Base-by-base conservation (phyloP, 2,888 invertebrate species). In the Antitype chi region DNA sequence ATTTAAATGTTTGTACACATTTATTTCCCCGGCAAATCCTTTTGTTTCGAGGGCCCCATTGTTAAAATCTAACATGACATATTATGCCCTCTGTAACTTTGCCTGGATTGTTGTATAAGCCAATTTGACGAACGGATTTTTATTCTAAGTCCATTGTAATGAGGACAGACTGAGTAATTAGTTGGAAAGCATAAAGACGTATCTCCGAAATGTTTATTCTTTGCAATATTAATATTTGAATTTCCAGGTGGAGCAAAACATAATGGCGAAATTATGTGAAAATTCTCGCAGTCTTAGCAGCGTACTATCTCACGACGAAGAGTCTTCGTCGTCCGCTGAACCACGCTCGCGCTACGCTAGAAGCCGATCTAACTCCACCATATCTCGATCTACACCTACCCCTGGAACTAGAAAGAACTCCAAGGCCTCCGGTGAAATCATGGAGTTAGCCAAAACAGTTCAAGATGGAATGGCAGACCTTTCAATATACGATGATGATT, bases 391-490 rank as follows among this genome's bases (percentile, higher is more conserved):
- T 13, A 95, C 94, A 0, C 94, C 94, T 7, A 94, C 91, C 66
- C 93, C 89, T 28, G 88, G 88, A 71, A 93, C 90, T 3, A 92
- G 94, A 79, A 95, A 94, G 74, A 91, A 84, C 75, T 95, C 94
- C 3, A 96, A 94, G 88, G 89, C 89, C 7, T 92, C 94, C 2
- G 97, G 95, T n/a, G 95, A 96, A 25, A 94, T 97, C 13, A 91
- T 94, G 62, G 97, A 97, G 68, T 93, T 97, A 17, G 96, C 97
- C 1, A 97, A 97, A 91, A 97, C 95, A 28, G 97, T 97, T 0
- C 97, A 97, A 93, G 97, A 97, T 60, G 97, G 97, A 43, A 96
- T 97, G 93, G 97, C 97, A 2, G 95, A 96, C 55, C 92, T 97
- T 38, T 92, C 95, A 6, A 94, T 96, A 59, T 94, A 91, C 64